Conservation (phyloP, 2,888 invertebrate genomes). For the Diarsia brunnea region DNA sequence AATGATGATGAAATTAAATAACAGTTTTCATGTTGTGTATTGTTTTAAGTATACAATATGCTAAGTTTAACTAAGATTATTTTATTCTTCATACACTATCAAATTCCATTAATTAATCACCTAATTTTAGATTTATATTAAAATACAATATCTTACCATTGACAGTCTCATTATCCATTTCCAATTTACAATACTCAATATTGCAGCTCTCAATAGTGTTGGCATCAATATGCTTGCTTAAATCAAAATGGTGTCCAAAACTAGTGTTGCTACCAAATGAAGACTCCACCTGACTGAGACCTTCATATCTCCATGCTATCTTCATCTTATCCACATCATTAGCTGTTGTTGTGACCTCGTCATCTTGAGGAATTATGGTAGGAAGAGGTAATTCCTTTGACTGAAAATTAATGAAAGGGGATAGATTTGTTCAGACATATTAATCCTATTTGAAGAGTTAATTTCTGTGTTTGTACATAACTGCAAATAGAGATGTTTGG, state of each 20-base stretch:
- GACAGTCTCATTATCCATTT: conserved; percentile 61
- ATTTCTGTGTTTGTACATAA: neutral
- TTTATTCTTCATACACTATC: neutral
- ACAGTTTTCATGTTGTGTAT: neutral
- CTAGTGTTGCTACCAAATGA: conserved; percentile 86
- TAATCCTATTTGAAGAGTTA: neutral
- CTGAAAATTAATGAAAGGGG: conserved; percentile 76
- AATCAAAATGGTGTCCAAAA: conserved; percentile 96
- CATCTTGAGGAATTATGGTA: conserved; percentile 84
- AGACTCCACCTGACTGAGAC: conserved; percentile 92
- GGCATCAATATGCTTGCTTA: conserved; percentile 93
- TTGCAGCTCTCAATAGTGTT: conserved; percentile 90
- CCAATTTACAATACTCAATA: conserved; percentile 90
- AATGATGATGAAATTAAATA: too few species aligned
- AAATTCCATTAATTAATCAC: neutral
- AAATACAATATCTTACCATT: conserved; percentile 68
- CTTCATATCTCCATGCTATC: conserved; percentile 97
- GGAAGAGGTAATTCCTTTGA: conserved; percentile 89
- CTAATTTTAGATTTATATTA: neutral
- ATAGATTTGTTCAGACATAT: neutral
- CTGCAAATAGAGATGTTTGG: neutral
- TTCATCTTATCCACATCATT: conserved; percentile 92
- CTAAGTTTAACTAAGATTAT: neutral
- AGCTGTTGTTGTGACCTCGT: conserved; percentile 76
- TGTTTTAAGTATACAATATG: neutral